A percentile compares a stretch with the other conserved stretches of the same genome.
These are phyloP conservation scores for Druon quercuslanigerum DNA, from an alignment of 1,140 invertebrate species.

Conservation along the genomic window DNA sequence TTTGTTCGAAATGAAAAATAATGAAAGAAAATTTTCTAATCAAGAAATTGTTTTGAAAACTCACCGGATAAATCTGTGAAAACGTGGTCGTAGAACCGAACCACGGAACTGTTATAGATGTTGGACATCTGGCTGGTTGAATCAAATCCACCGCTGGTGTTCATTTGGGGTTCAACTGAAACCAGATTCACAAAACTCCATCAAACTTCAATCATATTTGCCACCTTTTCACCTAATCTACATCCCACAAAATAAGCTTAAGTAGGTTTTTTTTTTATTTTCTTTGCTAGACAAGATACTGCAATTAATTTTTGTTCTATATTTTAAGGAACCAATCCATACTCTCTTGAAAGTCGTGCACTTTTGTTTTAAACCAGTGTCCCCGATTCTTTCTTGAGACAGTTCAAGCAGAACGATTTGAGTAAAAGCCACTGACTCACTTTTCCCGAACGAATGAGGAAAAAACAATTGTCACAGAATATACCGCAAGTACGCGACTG, in stretches of 20 bases:
- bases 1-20: no score
- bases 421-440: slow-evolving; percentile 14
- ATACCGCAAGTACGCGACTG: slow-evolving; percentile 1
- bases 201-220: neutral
- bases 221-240: neutral
- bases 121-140: slow-evolving; percentile 67
- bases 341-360: neutral
- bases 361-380: neutral
- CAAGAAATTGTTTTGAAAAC: slow-evolving; percentile 25
- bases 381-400: neutral
- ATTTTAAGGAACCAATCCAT: no score
- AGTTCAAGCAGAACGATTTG: neutral
- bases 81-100: slow-evolving; percentile 76
- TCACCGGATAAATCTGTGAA: slow-evolving; percentile 78
- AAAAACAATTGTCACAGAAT: slow-evolving; percentile 3
- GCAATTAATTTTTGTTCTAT: no score
- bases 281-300: no score
- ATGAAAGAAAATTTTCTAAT: no score
- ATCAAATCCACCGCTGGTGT: slow-evolving; percentile 52
- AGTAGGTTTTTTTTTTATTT: neutral
- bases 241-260: neutral
- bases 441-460: slow-evolving; percentile 2
- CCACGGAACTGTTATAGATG: slow-evolving; percentile 75
- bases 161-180: slow-evolving; percentile 65
- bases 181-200: slow-evolving; percentile 35